Evolutionary conservation across 1,140 invertebrate genomes (phyloP).

Genomic region (Venturia canescens): DNA sequence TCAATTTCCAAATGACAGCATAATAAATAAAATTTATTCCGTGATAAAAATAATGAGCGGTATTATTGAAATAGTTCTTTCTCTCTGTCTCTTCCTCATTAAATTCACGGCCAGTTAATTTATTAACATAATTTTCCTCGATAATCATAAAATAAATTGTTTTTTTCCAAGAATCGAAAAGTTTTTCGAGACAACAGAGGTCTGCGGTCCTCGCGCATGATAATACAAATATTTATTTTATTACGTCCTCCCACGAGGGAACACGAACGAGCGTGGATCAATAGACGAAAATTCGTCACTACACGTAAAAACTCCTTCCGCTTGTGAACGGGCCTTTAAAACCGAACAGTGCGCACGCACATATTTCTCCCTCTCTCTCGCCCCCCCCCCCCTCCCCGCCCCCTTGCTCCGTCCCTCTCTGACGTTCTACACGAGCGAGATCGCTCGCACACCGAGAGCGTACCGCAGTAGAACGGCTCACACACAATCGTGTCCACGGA

Average conservation of each 20-base stretch:
- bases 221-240: neutral
- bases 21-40: no score
- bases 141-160: neutral
- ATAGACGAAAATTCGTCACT: slow-evolving; percentile 24
- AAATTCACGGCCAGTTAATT: neutral
- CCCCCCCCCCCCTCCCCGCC: neutral
- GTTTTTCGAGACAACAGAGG: neutral
- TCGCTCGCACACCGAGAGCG: no score
- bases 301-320: neutral
- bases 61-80: neutral
- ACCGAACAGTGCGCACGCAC: slow-evolving; percentile 1
- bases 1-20: no score
- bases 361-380: neutral
- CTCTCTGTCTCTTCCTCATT: no score
- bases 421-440: no score
- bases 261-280: neutral
- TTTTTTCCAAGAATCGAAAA: neutral
- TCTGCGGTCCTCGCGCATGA: neutral
- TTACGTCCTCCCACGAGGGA: neutral
- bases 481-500: slow-evolving; percentile 49
- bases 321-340: slow-evolving; percentile 43
- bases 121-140: neutral
- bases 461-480: neutral
- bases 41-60: no score
- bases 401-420: neutral